Percentiles rank a stretch among this genome's conserved stretches.
Conservation (phyloP, 2,888 invertebrate genomes). For the Dasypogon diadema region DNA sequence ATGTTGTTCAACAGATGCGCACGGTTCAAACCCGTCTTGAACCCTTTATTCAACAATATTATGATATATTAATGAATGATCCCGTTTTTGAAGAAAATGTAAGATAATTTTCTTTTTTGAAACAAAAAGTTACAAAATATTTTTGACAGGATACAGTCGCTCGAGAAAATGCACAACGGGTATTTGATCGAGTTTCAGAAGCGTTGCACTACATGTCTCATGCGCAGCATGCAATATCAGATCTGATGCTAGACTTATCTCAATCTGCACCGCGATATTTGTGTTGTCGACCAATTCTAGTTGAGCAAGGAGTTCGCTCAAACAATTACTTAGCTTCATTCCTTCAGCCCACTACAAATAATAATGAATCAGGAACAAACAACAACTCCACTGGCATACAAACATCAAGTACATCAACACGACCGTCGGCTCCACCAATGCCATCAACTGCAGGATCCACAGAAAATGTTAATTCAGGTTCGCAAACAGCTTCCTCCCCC, state of each 20-base stretch:
- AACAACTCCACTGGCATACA: constrained; percentile 20
- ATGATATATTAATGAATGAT: constrained; percentile 74
- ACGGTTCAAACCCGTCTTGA: constrained; percentile 71
- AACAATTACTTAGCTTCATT: constrained; percentile 61
- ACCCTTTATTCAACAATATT: constrained; percentile 76
- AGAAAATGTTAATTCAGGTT: neutral
- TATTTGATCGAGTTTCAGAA: constrained; percentile 82
- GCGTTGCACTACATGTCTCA: constrained; percentile 88
- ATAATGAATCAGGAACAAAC: constrained; percentile 53
- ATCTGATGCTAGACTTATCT: constrained; percentile 81
- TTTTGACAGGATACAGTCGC: constrained; percentile 66
- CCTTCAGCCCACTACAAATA: constrained; percentile 55
- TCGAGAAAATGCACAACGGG: constrained; percentile 73
- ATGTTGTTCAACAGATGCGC: constrained; percentile 66
- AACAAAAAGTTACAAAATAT: neutral
- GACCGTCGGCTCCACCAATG: constrained; percentile 55
- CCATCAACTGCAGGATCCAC: constrained; percentile 49
- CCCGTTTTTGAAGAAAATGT: constrained; percentile 69
- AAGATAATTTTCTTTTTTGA: constrained; percentile 47
- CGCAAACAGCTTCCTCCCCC: constrained; percentile 48
- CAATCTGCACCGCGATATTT: constrained; percentile 78
- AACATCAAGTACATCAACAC: neutral
- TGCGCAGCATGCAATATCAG: constrained; percentile 89
- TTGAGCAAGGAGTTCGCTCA: constrained; percentile 74
- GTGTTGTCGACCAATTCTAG: constrained; percentile 78